A percentile compares a stretch with the other conserved stretches of the same genome.
Evolutionary conservation across 2,113 vertebrate genomes (phyloP).

Genomic region (Otocyon megalotis): DNA sequence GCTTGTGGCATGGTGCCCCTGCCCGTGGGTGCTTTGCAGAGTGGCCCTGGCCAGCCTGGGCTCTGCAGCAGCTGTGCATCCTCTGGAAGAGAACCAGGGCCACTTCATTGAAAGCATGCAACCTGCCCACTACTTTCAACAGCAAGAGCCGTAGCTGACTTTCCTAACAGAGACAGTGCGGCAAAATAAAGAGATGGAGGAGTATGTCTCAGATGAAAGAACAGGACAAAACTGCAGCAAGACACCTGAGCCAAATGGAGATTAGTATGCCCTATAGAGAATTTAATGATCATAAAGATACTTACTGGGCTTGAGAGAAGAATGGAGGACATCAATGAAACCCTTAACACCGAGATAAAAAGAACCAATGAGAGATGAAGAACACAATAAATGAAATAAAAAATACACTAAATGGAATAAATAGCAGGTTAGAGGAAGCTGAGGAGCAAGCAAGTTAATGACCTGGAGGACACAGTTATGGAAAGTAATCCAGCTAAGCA

Average conservation of each 20-base stretch:
- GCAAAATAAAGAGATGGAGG: background rate
- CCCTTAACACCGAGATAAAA: background rate
- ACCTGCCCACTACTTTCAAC: background rate
- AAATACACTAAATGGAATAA: background rate
- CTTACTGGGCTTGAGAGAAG: background rate
- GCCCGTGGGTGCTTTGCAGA: background rate
- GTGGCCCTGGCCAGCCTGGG: background rate
- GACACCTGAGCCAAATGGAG: background rate
- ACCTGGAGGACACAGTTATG: background rate
- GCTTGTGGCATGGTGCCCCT: background rate
- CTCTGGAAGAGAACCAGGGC: background rate
- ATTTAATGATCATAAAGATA: background rate
- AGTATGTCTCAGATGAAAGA: background rate
- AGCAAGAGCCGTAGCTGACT: background rate
- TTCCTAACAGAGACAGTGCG: background rate
- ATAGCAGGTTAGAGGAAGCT: background rate
- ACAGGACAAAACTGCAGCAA: background rate
- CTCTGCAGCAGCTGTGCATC: background rate
- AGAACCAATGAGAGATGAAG: background rate
- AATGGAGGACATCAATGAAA: background rate
- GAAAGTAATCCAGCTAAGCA: background rate
- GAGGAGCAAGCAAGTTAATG: background rate
- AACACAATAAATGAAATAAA: background rate
- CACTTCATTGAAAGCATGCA: background rate
- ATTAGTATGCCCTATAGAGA: background rate